A percentile compares a stretch with the other conserved stretches of the same genome.
Evolutionary conservation across 1,140 invertebrate genomes (phyloP).

Genomic region (Nebria ingens): DNA sequence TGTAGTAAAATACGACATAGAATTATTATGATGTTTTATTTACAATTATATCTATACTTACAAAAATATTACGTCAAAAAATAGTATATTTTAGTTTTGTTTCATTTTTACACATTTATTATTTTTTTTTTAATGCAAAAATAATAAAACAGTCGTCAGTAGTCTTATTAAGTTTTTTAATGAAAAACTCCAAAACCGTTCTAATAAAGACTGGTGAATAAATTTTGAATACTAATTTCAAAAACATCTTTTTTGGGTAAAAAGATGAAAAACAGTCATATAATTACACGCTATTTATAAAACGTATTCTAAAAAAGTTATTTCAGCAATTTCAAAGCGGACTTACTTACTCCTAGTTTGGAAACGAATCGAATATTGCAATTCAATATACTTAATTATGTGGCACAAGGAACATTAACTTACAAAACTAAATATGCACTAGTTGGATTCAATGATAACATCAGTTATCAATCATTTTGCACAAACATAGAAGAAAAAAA

Average conservation of each 20-base stretch:
- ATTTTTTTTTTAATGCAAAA: constrained; percentile 3
- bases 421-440: constrained; percentile 15
- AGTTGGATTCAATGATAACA: constrained; percentile 13
- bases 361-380: neutral
- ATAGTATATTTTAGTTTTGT: no score
- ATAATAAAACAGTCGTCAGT: neutral
- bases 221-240: no score
- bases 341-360: neutral
- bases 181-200: neutral
- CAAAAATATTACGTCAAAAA: neutral
- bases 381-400: constrained; percentile 16
- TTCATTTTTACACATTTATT: no score
- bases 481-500: constrained; percentile 5
- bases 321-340: neutral
- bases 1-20: no score
- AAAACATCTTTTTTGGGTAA: constrained; percentile 8
- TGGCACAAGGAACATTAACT: constrained; percentile 29
- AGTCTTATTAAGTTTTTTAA: neutral
- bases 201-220: neutral
- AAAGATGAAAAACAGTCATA: constrained; percentile 11
- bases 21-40: no score
- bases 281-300: neutral
- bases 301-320: neutral
- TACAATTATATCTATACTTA: no score
- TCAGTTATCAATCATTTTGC: constrained; percentile 9